Evolutionary conservation across 2,113 vertebrate genomes (phyloP), one percentile per base, ranked within the genome.

Genomic region (Nibea coibor): DNA sequence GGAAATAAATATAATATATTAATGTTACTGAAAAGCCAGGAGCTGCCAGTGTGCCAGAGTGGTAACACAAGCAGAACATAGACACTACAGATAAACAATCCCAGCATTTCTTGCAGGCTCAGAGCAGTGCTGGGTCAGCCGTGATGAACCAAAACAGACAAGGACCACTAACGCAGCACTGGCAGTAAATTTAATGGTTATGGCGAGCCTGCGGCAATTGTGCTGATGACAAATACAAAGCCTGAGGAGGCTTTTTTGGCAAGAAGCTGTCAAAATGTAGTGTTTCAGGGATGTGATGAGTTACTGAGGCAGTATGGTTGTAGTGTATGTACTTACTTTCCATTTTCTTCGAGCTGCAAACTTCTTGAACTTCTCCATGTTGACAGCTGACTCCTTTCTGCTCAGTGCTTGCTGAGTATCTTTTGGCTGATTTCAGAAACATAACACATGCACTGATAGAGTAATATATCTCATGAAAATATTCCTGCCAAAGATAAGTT

Each of bases 301-400:
- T 45, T 39, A 3, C 72, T 35, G 16, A 20, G 28, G 4, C 17
- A 4, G 16, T n/a, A 39, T 31, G 24, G 4, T 6, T 2, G 31
- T 42, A 20, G n/a, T 4, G 20, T 3, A n/a, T 15, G 26, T 45
- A 71, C 87, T 85, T 94, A 99, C 98, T 95, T 99, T 99, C 98
- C 98, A 99, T 88, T 99, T 99, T 72, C 96, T 95, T 71, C 98
- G 94, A 72, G 98, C 98, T 78, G 98, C 97, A 66, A 99, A 99
- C 94, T 98, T 99, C 83, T 99, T 99, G 86, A 99, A 99, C 91
- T 99, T 99, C 64, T 99, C 98, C 98, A 99, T 99, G 91, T 99
- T 99, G 76, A 99, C 98, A 9, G 98, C 98, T 0, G 98, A 99
- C 70, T 97, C 97, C 93, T 99, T 99, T 83, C 98, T 96, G 80